Conservation (phyloP, 2,113 vertebrate genomes). For the Chaenogobius annularis region DNA sequence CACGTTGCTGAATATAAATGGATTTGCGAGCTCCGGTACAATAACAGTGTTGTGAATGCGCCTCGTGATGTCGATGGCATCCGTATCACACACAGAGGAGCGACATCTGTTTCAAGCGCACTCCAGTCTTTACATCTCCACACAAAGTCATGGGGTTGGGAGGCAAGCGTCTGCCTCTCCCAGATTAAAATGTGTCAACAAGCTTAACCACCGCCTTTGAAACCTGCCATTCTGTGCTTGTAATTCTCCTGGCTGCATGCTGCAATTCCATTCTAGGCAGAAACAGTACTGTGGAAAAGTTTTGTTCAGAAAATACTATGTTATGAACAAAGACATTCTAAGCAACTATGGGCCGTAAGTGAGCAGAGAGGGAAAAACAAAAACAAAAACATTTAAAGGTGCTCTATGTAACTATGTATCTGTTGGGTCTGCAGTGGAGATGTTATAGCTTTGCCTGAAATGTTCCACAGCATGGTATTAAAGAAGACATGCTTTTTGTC, state of each 20-base stretch:
- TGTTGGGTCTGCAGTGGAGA: no score
- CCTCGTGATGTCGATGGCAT: conserved; percentile 64
- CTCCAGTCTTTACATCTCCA: conserved; percentile 70
- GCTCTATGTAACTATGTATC: not conserved
- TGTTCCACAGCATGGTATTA: no score
- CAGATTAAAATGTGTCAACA: conserved; percentile 75
- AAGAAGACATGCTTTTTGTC: no score
- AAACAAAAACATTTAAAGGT: not conserved
- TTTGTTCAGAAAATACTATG: not conserved
- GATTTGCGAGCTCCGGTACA: conserved; percentile 57
- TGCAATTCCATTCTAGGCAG: conserved; percentile 66
- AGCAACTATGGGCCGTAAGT: no score
- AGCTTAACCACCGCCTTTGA: conserved; percentile 72
- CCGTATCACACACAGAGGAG: conserved; percentile 67
- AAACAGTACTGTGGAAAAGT: conserved; percentile 4
- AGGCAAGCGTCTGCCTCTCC: conserved; percentile 65
- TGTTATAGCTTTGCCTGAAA: not conserved
- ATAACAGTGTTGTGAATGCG: conserved; percentile 68
- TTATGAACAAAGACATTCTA: not conserved
- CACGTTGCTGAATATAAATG: conserved; percentile 64
- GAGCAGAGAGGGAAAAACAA: not conserved
- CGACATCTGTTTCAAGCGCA: conserved; percentile 73
- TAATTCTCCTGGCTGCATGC: conserved; percentile 58
- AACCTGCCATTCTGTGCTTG: conserved; percentile 60
- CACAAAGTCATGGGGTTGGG: conserved; percentile 66